phyloP scores from a whole-genome alignment of 1,140 invertebrate species.

The Bombus confusus region DNA sequence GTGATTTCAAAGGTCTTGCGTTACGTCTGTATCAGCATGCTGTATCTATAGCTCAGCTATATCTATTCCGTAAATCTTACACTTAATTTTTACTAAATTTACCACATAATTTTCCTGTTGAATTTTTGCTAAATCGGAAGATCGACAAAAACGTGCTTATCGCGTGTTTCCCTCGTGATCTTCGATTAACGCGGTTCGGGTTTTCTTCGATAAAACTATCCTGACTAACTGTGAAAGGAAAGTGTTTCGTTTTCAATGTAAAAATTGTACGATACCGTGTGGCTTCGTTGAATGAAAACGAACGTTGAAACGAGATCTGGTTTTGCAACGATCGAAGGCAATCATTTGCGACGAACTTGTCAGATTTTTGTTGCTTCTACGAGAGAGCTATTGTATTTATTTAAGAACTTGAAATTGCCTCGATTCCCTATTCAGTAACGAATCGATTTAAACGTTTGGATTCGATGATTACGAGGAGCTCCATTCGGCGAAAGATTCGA shows the following conservation, averaged over 20 bases:
- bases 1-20: not conserved
- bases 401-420: conserved; percentile 39
- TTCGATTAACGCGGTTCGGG: not conserved
- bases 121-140: too few species aligned
- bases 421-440: conserved; percentile 17
- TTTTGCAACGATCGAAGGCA: not conserved
- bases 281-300: not conserved
- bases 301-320: not conserved
- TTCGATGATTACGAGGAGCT: not conserved
- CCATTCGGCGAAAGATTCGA: conserved; percentile 6
- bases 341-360: conserved; percentile 11
- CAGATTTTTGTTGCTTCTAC: conserved; percentile 3
- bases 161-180: not conserved
- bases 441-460: conserved; percentile 5
- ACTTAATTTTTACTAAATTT: not conserved
- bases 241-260: not conserved
- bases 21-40: not conserved
- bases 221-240: not conserved
- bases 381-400: conserved; percentile 26
- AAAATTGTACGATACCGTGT: not conserved
- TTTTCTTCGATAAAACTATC: not conserved
- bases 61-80: not conserved
- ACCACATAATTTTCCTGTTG: too few species aligned
- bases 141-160: too few species aligned
- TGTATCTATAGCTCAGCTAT: too few species aligned